Base-by-base conservation (phyloP, 1,140 invertebrate species). In the Elymnias hypermnestra region DNA sequence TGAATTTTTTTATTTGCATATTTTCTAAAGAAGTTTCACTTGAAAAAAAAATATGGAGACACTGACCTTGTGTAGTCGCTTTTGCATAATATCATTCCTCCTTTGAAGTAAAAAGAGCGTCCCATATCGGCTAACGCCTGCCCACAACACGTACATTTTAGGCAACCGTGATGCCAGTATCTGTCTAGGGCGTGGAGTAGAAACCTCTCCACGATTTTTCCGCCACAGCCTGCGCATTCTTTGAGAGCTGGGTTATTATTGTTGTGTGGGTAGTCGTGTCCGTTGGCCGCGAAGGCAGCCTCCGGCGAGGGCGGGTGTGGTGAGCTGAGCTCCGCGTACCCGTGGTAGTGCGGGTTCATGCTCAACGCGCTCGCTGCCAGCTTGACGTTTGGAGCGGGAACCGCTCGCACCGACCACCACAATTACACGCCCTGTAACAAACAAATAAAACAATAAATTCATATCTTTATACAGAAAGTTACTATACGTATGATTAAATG, bases 21-120 rank as follows among this genome's bases (percentile, higher is more conserved):
- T n/a, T n/a, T n/a, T n/a, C n/a, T n/a, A n/a, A n/a, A n/a, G n/a
- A n/a, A n/a, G n/a, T n/a, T n/a, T n/a, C n/a, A n/a, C n/a, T n/a
- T n/a, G n/a, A n/a, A n/a, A n/a, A n/a, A n/a, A 29, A 29, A 3
- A 31, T 5, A 29, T 21, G 21, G 7, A n/a, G n/a, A n/a, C n/a
- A 74, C 90, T 91, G 88, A 98, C 96, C 94, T 95, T 76, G 94
- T 91, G 85, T 98, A 98, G 87, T 98, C 96, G 81, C 90, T 92
- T 90, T 94, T 95, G 90, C 96, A 98, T 59, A 98, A 90, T 72
- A 97, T 96, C 93, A 97, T 95, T 60, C 94, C 94, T 39, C 92
- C 91, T 87, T 94, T 95, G 66, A 94, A 94, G 87, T 95, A 98
- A 88, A 95, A 98, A 53, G 95, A 95, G 28, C 90, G 88, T 26